phyloP scores from a whole-genome alignment of 2,888 invertebrate species.

The Plusia festucae region DNA sequence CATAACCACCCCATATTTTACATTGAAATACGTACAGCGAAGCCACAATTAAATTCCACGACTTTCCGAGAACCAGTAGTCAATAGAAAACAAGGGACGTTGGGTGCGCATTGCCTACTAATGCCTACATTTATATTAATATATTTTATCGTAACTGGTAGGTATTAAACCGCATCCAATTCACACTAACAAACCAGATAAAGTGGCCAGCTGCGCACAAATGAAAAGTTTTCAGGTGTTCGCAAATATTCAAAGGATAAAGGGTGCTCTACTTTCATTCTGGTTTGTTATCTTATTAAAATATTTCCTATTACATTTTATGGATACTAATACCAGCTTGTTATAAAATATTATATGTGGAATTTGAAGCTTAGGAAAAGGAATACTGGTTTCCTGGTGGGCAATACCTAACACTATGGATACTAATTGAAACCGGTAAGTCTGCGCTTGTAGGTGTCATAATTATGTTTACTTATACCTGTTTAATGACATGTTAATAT shows the following conservation, averaged over 20 bases:
- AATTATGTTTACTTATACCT: constrained; percentile 10
- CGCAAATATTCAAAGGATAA: constrained; percentile 46
- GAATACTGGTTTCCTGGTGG: no score
- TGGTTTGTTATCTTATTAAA: constrained; percentile 40
- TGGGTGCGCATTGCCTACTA: constrained; percentile 38
- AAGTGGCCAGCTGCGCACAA: constrained; percentile 49
- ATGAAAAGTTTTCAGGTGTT: constrained; percentile 61
- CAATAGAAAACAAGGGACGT: constrained; percentile 41
- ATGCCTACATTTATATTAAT: constrained; percentile 41
- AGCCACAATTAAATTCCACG: constrained; percentile 40
- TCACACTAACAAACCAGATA: constrained; percentile 29
- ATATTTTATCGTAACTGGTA: constrained; percentile 44
- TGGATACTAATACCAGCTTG: constrained; percentile 10
- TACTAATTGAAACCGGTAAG: neutral
- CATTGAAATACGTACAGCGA: constrained; percentile 29
- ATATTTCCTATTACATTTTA: constrained; percentile 49
- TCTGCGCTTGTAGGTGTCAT: neutral
- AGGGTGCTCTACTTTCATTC: constrained; percentile 11
- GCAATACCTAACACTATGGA: neutral
- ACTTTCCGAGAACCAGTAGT: constrained; percentile 47
- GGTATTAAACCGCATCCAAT: constrained; percentile 48
- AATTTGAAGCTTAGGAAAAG: neutral
- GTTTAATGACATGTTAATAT: constrained; percentile 32
- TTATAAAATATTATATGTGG: neutral
- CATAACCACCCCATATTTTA: constrained; percentile 45